Conservation (phyloP, 92 coral and sea anemone species). For the Epizoanthus illoricatus region DNA sequence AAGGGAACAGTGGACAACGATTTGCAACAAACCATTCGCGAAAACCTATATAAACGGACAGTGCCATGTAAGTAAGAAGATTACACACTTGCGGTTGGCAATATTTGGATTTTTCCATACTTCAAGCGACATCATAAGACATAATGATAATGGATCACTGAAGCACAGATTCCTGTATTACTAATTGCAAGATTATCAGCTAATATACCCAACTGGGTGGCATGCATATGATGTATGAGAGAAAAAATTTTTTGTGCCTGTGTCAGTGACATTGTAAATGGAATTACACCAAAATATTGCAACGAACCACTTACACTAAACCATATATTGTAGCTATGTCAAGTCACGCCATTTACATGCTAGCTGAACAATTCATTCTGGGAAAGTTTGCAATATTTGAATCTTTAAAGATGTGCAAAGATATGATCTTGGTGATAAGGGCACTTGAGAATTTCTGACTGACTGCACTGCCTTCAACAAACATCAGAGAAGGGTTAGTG, state of each 20-base stretch:
- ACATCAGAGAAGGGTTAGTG: neutral
- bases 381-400: slow-evolving; percentile 29
- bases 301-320: neutral
- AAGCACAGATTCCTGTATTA: neutral
- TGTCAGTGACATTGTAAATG: neutral
- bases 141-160: neutral
- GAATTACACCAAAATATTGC: neutral
- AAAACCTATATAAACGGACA: slow-evolving; percentile 89
- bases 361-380: neutral
- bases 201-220: neutral
- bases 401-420: slow-evolving; percentile 9
- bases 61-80: slow-evolving; percentile 84
- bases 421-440: slow-evolving; percentile 18
- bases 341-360: slow-evolving; percentile 14
- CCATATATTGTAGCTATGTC: neutral
- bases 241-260: neutral
- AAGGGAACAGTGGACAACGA: slow-evolving; percentile 78
- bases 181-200: neutral
- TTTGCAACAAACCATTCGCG: slow-evolving; percentile 95
- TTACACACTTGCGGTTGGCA: neutral
- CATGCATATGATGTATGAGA: neutral
- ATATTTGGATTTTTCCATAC: neutral
- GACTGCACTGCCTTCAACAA: slow-evolving; percentile 2
- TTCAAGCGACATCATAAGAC: neutral
- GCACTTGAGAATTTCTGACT: neutral